Conservation (phyloP, 2,888 invertebrate species). For the Malthinus seriepunctatus region DNA sequence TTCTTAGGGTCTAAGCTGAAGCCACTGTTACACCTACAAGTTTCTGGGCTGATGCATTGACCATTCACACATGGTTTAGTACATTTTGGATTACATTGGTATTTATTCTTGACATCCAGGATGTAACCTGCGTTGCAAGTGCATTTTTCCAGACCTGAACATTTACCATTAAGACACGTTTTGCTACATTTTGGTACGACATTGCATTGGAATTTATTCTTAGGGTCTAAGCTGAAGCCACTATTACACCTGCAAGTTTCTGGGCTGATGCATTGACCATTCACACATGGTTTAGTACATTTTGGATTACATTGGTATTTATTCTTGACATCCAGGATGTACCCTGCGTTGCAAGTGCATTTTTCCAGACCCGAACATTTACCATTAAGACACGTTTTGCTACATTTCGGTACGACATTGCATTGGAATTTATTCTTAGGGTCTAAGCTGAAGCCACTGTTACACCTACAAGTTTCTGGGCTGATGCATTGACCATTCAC, state of each 20-base stretch:
- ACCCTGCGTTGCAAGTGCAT: conserved; percentile 74
- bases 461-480: conserved; percentile 52
- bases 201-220: conserved; percentile 38
- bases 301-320: conserved; percentile 39
- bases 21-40: conserved; percentile 60
- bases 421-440: conserved; percentile 44
- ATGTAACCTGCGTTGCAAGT: conserved; percentile 36
- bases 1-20: conserved; percentile 32
- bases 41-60: conserved; percentile 60
- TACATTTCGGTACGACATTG: conserved; percentile 58
- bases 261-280: conserved; percentile 47
- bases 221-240: conserved; percentile 26
- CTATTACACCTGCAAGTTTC: conserved; percentile 38
- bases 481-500: conserved; percentile 55
- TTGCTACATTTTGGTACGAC: conserved; percentile 34
- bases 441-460: conserved; percentile 52
- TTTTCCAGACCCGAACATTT: conserved; percentile 72
- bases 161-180: conserved; percentile 42
- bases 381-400: conserved; percentile 72
- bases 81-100: conserved; percentile 34
- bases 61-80: conserved; percentile 46
- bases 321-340: conserved; percentile 62
- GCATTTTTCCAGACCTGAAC: conserved; percentile 37
- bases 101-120: conserved; percentile 28
- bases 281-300: conserved; percentile 47